Percentiles rank a stretch among this genome's conserved stretches.
These are phyloP conservation scores for Mimas tiliae DNA, from an alignment of 2,888 invertebrate genomes.

Conservation along the genomic window DNA sequence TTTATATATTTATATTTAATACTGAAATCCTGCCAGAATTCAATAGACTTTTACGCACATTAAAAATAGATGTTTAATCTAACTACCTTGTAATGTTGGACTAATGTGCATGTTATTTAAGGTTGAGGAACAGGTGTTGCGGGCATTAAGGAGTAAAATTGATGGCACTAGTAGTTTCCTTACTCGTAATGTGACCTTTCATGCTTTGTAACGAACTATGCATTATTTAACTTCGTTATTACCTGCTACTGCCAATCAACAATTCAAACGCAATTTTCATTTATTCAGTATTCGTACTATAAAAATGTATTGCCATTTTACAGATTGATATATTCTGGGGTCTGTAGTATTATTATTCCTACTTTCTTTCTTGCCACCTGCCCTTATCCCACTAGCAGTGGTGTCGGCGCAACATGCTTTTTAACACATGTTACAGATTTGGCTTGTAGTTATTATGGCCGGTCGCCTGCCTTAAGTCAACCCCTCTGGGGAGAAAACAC, in stretches of 20 bases:
- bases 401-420: no score
- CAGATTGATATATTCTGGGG: neutral
- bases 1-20: no score
- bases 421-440: no score
- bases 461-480: no score
- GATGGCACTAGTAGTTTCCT: slow-evolving; percentile 43
- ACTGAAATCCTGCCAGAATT: neutral
- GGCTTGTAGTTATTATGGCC: no score
- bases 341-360: neutral
- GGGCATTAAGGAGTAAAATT: slow-evolving; percentile 42
- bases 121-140: slow-evolving; percentile 42
- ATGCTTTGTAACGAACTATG: slow-evolving; percentile 34
- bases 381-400: no score
- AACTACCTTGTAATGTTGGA: neutral
- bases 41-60: neutral
- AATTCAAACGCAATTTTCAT: neutral
- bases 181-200: slow-evolving; percentile 46
- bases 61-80: neutral
- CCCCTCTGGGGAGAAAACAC: no score
- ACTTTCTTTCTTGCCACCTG: no score
- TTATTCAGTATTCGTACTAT: neutral
- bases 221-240: slow-evolving; percentile 30
- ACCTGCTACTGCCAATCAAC: neutral
- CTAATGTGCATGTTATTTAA: slow-evolving; percentile 31
- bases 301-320: neutral